These are phyloP conservation scores for Engraulis encrasicolus DNA, from an alignment of 2,113 vertebrate species.

Conservation along the genomic window DNA sequence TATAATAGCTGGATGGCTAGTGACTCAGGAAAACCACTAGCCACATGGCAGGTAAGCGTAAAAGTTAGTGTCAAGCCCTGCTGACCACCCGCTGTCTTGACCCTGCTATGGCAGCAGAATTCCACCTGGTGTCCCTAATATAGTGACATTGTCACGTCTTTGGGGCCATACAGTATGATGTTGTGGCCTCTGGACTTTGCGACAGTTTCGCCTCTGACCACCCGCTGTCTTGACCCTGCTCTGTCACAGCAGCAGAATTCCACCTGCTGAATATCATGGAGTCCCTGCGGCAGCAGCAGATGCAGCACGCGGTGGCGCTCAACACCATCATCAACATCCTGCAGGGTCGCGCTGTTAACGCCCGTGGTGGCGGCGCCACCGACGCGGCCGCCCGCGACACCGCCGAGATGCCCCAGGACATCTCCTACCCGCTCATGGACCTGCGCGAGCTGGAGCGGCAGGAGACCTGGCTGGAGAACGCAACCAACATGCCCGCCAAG, in stretches of 20 bases:
- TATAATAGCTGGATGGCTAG: no score
- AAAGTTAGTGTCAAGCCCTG: no score
- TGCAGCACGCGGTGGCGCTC: constrained; percentile 7
- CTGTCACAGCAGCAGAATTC: background rate
- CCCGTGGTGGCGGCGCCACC: background rate
- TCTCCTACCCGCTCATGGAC: constrained; percentile 1
- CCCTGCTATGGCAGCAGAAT: no score
- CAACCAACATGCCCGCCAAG: background rate
- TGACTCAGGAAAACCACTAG: no score
- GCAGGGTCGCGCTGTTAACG: background rate
- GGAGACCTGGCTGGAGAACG: background rate
- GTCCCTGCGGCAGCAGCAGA: constrained; percentile 5
- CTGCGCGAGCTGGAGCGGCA: background rate
- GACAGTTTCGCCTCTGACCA: no score
- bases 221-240: no score
- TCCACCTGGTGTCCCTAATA: no score
- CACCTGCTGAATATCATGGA: constrained; percentile 15
- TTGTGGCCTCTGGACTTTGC: no score
- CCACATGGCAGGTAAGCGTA: no score
- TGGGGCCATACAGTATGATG: no score
- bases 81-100: no score
- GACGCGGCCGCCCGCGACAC: background rate
- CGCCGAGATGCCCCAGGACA: constrained; percentile 11
- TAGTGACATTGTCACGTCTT: no score
- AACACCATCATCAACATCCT: constrained; percentile 15